Conservation (phyloP, 2,113 vertebrate species). For the Ictalurus punctatus region DNA sequence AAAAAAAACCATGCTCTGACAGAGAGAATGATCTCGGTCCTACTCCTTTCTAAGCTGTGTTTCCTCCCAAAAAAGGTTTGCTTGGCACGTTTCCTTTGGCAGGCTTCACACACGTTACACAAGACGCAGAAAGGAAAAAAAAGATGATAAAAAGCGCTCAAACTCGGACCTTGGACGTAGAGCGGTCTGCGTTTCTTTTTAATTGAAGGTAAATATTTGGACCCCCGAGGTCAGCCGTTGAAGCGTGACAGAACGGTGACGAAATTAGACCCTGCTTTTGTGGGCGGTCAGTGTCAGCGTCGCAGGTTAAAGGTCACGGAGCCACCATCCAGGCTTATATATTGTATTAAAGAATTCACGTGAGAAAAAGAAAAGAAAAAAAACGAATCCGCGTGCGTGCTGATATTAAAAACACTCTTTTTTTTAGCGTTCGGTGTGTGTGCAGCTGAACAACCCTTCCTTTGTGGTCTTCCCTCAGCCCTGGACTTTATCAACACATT, state of each 20-base stretch:
- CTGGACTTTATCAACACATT: slow-evolving; percentile 75
- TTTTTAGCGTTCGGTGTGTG: slow-evolving; percentile 19
- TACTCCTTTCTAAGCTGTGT: neutral
- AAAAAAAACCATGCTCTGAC: neutral
- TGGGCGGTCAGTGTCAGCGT: neutral
- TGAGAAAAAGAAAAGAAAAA: neutral
- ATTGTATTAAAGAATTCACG: neutral
- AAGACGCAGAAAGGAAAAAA: neutral
- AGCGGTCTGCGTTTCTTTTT: neutral
- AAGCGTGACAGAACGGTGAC: neutral
- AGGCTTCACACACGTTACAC: slow-evolving; percentile 20
- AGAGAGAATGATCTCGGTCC: neutral
- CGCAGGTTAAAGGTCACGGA: slow-evolving; percentile 1
- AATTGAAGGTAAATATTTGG: slow-evolving; percentile 33
- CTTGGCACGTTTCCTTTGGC: slow-evolving; percentile 34
- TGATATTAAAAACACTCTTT: neutral
- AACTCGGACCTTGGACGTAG: slow-evolving; percentile 26
- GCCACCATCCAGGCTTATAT: neutral
- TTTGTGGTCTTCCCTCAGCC: slow-evolving; percentile 59
- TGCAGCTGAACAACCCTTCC: slow-evolving; percentile 37
- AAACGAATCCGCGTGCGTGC: neutral
- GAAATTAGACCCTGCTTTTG: neutral
- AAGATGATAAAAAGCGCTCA: neutral
- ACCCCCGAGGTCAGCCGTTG: neutral
- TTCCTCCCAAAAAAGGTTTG: slow-evolving; percentile 19